Evolutionary conservation across 2,113 vertebrate species (phyloP).

Genomic region (Nesogale talazaci): DNA sequence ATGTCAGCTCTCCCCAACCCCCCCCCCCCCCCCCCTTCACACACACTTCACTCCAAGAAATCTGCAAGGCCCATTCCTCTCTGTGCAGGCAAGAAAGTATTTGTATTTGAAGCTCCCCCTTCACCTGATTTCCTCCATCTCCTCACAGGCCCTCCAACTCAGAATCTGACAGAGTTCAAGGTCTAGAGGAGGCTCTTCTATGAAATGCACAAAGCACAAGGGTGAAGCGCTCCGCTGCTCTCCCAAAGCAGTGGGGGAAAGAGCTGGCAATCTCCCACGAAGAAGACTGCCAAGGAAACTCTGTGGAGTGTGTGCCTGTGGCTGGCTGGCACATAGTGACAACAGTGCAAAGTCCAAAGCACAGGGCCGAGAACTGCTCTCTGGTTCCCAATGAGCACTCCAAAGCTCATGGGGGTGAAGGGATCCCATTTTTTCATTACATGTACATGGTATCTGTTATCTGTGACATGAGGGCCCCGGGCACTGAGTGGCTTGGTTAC

Average conservation of each 20-base stretch:
- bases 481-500: no score
- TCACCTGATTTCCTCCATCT: background rate
- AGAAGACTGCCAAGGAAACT: background rate
- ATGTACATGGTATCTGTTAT: background rate
- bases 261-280: background rate
- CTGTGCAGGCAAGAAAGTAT: background rate
- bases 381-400: background rate
- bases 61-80: background rate
- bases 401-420: no score
- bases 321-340: background rate
- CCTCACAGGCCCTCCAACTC: background rate
- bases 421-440: no score
- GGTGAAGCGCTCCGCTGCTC: background rate
- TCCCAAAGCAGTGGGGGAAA: background rate
- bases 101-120: background rate
- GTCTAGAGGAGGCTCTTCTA: background rate
- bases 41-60: background rate
- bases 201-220: background rate
- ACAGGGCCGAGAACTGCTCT: background rate
- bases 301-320: background rate
- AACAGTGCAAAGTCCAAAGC: background rate
- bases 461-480: background rate
- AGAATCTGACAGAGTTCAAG: background rate
- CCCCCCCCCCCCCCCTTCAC: no score
- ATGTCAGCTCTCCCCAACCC: accelerated